Evolutionary conservation across 2,113 vertebrate genomes (phyloP).

Genomic region (Melanerpes formicivorus): DNA sequence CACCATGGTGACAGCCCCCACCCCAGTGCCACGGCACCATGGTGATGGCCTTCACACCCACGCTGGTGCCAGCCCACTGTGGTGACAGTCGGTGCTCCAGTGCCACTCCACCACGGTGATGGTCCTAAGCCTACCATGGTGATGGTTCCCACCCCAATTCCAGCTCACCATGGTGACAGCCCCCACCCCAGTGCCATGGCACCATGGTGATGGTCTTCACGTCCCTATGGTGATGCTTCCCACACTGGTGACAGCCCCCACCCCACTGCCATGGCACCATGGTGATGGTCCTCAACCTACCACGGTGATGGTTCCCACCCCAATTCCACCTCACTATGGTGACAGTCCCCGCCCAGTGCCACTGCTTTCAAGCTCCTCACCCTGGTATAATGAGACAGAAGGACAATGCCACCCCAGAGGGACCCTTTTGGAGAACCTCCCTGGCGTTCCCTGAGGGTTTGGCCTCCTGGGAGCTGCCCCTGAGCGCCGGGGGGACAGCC

Average conservation of each 20-base stretch:
- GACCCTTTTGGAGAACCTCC: not conserved
- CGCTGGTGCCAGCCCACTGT: not conserved
- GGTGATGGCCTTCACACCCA: not conserved
- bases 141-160: too few species aligned
- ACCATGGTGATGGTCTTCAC: rapidly evolving
- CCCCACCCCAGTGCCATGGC: not conserved
- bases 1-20: rapidly evolving
- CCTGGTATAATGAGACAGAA: not conserved
- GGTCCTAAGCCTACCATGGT: rapidly evolving
- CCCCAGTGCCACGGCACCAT: rapidly evolving
- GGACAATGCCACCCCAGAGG: rapidly evolving
- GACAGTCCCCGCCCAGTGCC: not conserved
- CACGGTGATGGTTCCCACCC: too few species aligned
- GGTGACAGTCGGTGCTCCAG: too few species aligned
- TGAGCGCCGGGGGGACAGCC: not conserved
- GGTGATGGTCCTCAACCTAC: too few species aligned
- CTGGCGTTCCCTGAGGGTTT: rapidly evolving
- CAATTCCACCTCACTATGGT: too few species aligned
- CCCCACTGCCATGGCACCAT: too few species aligned
- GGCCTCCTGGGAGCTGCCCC: rapidly evolving
- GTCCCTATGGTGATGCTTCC: not conserved
- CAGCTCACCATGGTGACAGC: not conserved
- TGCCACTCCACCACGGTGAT: too few species aligned
- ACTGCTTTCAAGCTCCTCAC: not conserved
- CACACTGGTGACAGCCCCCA: not conserved